Conservation (phyloP, 1,140 invertebrate species). For the Apis cerana region DNA sequence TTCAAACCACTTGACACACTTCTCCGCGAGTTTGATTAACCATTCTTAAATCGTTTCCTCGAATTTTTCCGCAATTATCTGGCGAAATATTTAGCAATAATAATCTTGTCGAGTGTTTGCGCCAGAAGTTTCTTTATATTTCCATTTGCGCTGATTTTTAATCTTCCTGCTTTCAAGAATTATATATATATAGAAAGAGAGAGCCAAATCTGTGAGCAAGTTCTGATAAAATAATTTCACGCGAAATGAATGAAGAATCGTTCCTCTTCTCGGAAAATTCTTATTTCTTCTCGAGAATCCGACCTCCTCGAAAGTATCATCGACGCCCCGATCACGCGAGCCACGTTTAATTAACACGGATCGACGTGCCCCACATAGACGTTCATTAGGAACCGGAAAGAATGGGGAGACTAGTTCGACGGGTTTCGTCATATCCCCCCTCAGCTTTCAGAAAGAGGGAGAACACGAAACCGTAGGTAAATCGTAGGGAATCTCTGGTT, state of each 20-base stretch:
- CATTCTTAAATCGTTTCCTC: neutral
- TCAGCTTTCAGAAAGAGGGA: too few relatives aligned
- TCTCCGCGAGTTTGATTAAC: neutral
- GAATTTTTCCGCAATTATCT: neutral
- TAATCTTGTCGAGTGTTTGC: too few relatives aligned
- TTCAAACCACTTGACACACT: neutral
- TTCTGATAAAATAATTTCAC: too few relatives aligned
- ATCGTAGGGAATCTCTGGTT: neutral
- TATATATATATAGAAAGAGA: too few relatives aligned
- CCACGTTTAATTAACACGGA: constrained; percentile 23
- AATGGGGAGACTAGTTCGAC: neutral
- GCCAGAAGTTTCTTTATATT: too few relatives aligned
- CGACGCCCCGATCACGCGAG: neutral
- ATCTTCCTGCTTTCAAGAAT: too few relatives aligned
- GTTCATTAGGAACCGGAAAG: constrained; percentile 11
- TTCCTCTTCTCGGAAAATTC: too few relatives aligned
- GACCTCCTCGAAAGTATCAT: neutral
- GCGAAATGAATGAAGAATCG: too few relatives aligned
- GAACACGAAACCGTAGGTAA: too few relatives aligned
- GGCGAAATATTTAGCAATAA: neutral
- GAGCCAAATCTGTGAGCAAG: too few relatives aligned
- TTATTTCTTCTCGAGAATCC: too few relatives aligned
- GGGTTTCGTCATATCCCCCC: neutral
- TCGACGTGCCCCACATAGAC: neutral
- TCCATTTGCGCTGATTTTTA: too few relatives aligned